Percentiles rank a stretch among this genome's conserved stretches.
phyloP scores from a whole-genome alignment of 1,140 invertebrate species.

The Bombus affinis region DNA sequence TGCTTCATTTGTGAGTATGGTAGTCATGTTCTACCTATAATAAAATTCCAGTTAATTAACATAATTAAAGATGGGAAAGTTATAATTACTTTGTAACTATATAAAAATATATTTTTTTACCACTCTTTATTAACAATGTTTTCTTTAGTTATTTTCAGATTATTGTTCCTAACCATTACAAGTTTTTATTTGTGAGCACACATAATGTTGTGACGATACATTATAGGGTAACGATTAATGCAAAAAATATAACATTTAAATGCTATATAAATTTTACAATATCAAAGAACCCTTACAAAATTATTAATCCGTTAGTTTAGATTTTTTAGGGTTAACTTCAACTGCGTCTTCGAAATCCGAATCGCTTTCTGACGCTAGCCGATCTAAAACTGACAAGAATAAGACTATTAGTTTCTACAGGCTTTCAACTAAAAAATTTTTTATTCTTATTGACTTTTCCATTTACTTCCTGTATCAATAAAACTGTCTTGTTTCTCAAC shows the following conservation, averaged over 20 bases:
- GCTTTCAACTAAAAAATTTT: neutral
- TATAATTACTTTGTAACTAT: neutral
- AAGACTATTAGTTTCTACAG: neutral
- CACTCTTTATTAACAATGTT: neutral
- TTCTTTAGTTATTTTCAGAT: neutral
- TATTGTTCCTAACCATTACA: slow-evolving; percentile 22
- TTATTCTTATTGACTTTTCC: neutral
- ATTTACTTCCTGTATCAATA: slow-evolving; percentile 34
- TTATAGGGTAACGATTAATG: neutral
- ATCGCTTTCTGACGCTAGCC: slow-evolving; percentile 50
- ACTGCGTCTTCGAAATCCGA: slow-evolving; percentile 54
- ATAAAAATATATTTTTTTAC: slow-evolving; percentile 17
- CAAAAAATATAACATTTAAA: neutral
- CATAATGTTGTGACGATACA: neutral
- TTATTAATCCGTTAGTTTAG: slow-evolving; percentile 60
- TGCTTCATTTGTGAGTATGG: slow-evolving; percentile 85
- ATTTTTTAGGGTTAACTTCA: slow-evolving; percentile 70
- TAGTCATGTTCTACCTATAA: slow-evolving; percentile 75
- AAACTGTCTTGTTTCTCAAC: slow-evolving; percentile 16
- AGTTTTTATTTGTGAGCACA: neutral
- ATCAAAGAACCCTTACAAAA: neutral
- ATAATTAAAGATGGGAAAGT: neutral
- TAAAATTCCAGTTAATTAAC: slow-evolving; percentile 32
- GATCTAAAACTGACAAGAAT: slow-evolving; percentile 60
- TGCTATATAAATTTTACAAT: slow-evolving; percentile 8